Percentiles rank a stretch among this genome's conserved stretches.
Conservation (phyloP, 1,140 invertebrate genomes). For the Cyclina sinensis region DNA sequence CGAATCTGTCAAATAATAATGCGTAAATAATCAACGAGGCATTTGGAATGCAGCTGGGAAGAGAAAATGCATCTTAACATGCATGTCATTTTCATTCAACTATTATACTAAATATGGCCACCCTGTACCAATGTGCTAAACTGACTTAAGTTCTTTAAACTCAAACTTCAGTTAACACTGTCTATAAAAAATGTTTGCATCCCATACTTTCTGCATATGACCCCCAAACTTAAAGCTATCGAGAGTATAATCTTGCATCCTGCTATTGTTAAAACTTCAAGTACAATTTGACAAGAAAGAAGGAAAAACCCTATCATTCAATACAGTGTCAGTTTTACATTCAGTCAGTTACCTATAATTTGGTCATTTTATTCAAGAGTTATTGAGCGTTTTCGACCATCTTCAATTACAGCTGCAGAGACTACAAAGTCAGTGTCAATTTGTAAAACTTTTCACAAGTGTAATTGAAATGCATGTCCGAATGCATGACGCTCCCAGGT, state of each 20-base stretch:
- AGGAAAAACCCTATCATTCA: slow-evolving; percentile 43
- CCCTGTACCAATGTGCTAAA: not conserved
- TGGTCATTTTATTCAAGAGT: slow-evolving; percentile 67
- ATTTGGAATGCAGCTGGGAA: slow-evolving; percentile 39
- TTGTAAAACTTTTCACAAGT: slow-evolving; percentile 53
- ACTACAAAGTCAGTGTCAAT: slow-evolving; percentile 43
- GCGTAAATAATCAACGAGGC: slow-evolving; percentile 53
- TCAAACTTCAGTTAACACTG: not conserved
- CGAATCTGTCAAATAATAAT: slow-evolving; percentile 43
- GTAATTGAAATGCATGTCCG: slow-evolving; percentile 67
- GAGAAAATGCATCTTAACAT: slow-evolving; percentile 62
- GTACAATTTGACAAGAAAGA: slow-evolving; percentile 8
- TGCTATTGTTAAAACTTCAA: slow-evolving; percentile 48
- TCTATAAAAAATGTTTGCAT: not conserved
- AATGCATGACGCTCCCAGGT: slow-evolving; percentile 30
- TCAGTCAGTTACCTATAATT: slow-evolving; percentile 63
- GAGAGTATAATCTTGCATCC: slow-evolving; percentile 51
- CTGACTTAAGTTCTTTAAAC: not conserved
- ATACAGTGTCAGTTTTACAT: slow-evolving; percentile 57
- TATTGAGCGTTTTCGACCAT: slow-evolving; percentile 31
- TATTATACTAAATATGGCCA: slow-evolving; percentile 34
- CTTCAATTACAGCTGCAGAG: slow-evolving; percentile 53
- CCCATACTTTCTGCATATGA: slow-evolving; percentile 10
- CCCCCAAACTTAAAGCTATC: slow-evolving; percentile 7
- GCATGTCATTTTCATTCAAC: slow-evolving; percentile 56